phyloP scores from a whole-genome alignment of 2,113 vertebrate species.

The Nycticorax nycticorax region DNA sequence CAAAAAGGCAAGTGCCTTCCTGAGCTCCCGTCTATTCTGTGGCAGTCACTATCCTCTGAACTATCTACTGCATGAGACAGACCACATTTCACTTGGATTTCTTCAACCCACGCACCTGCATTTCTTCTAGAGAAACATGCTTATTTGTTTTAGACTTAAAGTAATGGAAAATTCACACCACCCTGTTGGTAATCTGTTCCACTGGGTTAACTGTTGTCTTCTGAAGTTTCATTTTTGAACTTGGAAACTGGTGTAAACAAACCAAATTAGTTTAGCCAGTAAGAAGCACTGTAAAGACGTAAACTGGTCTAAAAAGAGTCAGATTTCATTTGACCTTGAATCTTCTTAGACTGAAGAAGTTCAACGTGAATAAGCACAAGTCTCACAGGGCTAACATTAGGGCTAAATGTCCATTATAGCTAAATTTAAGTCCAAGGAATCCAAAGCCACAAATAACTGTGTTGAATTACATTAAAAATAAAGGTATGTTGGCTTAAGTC shows the following conservation, averaged over 20 bases:
- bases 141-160: neutral
- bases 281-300: neutral
- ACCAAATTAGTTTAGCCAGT: neutral
- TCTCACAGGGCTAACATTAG: neutral
- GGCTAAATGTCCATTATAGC: neutral
- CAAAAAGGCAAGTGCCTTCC: neutral
- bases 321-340: neutral
- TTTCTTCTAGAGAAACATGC: neutral
- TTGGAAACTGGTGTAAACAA: neutral
- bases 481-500: neutral
- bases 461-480: neutral
- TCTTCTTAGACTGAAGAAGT: neutral
- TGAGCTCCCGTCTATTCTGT: neutral
- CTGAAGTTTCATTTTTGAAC: neutral
- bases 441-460: neutral
- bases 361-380: neutral
- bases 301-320: neutral
- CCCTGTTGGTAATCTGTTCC: neutral
- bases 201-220: neutral
- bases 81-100: neutral
- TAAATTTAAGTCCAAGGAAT: neutral
- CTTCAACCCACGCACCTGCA: neutral
- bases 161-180: neutral
- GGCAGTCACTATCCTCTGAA: neutral
- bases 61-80: neutral